Percentiles rank a stretch among this genome's conserved stretches.
Evolutionary conservation across 1,140 invertebrate genomes (phyloP).

Genomic region (Mizuhopecten yessoensis): DNA sequence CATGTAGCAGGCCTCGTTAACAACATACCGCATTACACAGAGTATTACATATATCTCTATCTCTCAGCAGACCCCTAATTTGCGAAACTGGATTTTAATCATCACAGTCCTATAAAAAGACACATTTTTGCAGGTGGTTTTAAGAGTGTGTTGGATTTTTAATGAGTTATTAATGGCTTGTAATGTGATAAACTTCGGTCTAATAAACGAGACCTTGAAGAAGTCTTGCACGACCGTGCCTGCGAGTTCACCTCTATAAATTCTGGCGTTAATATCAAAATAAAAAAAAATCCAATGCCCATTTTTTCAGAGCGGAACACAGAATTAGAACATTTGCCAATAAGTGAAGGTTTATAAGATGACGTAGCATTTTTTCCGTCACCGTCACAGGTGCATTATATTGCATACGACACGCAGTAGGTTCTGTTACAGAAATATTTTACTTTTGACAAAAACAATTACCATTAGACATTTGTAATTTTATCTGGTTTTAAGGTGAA

Average conservation of each 20-base stretch:
- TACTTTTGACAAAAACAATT: constrained; percentile 25
- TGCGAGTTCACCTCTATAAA: no score
- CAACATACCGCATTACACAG: not conserved
- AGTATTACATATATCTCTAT: not conserved
- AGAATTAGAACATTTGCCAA: not conserved
- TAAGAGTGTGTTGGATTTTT: not conserved
- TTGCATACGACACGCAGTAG: not conserved
- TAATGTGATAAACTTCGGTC: no score
- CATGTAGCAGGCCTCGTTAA: not conserved
- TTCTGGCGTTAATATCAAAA: no score
- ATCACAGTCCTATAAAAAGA: not conserved
- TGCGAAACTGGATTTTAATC: not conserved
- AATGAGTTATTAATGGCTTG: not conserved
- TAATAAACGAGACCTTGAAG: no score
- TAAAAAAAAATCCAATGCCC: no score
- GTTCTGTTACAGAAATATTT: not conserved
- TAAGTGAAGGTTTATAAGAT: not conserved
- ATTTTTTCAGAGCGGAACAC: not conserved
- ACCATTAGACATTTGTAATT: constrained; percentile 1
- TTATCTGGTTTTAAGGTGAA: not conserved
- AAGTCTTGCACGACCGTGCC: no score
- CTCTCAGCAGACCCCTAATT: not conserved
- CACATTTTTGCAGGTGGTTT: no score
- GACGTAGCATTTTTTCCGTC: not conserved
- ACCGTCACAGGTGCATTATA: not conserved